Percentiles rank a stretch among this genome's conserved stretches.
These are phyloP conservation scores for Ips typographus DNA, from an alignment of 1,140 invertebrate species.

Conservation along the genomic window DNA sequence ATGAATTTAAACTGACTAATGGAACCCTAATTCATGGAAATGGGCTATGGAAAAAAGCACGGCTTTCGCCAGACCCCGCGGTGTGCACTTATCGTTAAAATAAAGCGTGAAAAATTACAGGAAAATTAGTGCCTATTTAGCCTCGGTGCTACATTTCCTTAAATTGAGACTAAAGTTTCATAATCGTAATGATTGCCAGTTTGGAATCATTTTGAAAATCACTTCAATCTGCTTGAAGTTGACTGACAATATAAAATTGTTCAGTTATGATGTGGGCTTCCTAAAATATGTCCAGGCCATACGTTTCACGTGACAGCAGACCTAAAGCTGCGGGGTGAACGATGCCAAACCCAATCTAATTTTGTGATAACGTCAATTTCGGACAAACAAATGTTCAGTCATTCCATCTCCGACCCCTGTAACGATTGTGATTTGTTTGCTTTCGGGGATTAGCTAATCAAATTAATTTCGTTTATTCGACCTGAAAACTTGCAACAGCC, in stretches of 20 bases:
- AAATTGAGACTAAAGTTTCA: no score
- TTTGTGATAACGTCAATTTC: slow-evolving; percentile 29
- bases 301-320: slow-evolving; percentile 9
- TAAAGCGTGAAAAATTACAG: slow-evolving; percentile 13
- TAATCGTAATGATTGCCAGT: no score
- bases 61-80: slow-evolving; percentile 8
- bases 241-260: no score
- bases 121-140: slow-evolving; percentile 7
- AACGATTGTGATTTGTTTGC: slow-evolving; percentile 28
- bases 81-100: slow-evolving; percentile 13
- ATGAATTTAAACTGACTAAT: slow-evolving; percentile 32
- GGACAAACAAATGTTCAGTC: slow-evolving; percentile 25
- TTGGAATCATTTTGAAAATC: no score
- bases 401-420: slow-evolving; percentile 24
- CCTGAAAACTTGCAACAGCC: slow-evolving; percentile 14
- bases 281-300: neutral
- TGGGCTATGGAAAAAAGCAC: slow-evolving; percentile 14
- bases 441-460: slow-evolving; percentile 26
- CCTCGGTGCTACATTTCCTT: neutral
- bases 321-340: slow-evolving; percentile 4
- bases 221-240: no score
- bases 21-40: slow-evolving; percentile 29
- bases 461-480: slow-evolving; percentile 27
- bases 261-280: no score
- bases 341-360: slow-evolving; percentile 25